These are phyloP conservation scores for Scaptomyza hsui DNA, from an alignment of 1,140 invertebrate genomes.

Conservation along the genomic window DNA sequence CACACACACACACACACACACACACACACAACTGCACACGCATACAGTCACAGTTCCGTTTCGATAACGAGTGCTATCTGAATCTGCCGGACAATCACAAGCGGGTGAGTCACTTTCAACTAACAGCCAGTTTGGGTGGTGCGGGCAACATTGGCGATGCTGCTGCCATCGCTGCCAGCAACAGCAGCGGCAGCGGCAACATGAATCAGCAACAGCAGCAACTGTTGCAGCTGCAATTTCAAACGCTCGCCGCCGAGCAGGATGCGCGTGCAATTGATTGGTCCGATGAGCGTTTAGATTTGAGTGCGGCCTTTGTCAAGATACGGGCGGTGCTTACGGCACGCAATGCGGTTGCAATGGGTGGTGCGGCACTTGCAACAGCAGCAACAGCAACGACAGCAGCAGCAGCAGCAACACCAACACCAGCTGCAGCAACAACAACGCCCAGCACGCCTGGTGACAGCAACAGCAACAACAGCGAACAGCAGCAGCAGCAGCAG, in stretches of 20 bases:
- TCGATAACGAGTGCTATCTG: constrained; percentile 98
- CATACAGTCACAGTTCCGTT: constrained; percentile 97
- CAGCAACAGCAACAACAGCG: constrained; percentile 15
- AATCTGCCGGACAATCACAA: constrained; percentile 97
- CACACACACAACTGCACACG: neutral
- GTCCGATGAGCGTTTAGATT: constrained; percentile 72
- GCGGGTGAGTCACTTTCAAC: constrained; percentile 91
- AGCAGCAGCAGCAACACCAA: constrained; percentile 17
- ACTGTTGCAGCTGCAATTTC: constrained; percentile 68
- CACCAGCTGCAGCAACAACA: constrained; percentile 14
- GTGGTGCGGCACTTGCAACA: constrained; percentile 15
- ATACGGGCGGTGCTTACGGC: constrained; percentile 75
- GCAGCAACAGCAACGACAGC: constrained; percentile 18
- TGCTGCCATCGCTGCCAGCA: constrained; percentile 85
- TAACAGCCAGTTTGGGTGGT: constrained; percentile 56
- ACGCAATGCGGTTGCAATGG: constrained; percentile 70
- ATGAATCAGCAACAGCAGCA: constrained; percentile 50
- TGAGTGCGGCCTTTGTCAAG: constrained; percentile 77
- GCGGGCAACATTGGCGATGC: constrained; percentile 39
- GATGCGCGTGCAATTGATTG: constrained; percentile 78
- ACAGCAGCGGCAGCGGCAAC: constrained; percentile 25
- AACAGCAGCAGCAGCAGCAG: constrained; percentile 13
- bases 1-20: constrained; percentile 11
- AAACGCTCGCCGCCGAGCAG: constrained; percentile 74
- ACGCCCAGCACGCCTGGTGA: constrained; percentile 7